Evolutionary conservation across 2,888 invertebrate genomes (phyloP).

Genomic region (Acanthoscelides obtectus): DNA sequence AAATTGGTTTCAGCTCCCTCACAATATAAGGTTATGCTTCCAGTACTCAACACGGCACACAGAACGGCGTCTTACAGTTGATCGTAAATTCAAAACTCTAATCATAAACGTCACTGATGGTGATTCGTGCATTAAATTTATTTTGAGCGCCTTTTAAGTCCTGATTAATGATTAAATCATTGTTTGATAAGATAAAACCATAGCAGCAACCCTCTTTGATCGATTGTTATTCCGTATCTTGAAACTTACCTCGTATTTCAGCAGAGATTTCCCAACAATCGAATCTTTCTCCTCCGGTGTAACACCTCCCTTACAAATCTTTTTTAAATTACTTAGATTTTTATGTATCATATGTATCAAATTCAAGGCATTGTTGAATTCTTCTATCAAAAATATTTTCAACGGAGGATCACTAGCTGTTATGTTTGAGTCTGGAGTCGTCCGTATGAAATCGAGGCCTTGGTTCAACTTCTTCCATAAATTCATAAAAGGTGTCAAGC

Average conservation of each 20-base stretch:
- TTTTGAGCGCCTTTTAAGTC: too few species aligned
- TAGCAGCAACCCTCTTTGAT: neutral
- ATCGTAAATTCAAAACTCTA: too few species aligned
- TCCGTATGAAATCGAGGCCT: slow-evolving; percentile 45
- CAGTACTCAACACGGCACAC: too few species aligned
- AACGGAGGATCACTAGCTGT: slow-evolving; percentile 46
- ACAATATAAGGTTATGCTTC: too few species aligned
- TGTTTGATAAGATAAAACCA: too few species aligned
- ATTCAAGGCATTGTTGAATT: slow-evolving; percentile 55
- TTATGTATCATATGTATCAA: slow-evolving; percentile 60
- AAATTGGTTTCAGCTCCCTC: too few species aligned
- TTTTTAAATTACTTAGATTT: slow-evolving; percentile 56
- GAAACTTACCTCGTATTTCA: slow-evolving; percentile 52
- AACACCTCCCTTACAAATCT: slow-evolving; percentile 56
- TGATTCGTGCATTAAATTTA: too few species aligned
- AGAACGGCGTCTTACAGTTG: too few species aligned
- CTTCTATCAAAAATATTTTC: slow-evolving; percentile 58
- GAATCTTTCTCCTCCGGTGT: slow-evolving; percentile 44
- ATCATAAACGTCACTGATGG: too few species aligned
- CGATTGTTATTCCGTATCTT: neutral
- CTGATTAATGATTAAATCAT: too few species aligned
- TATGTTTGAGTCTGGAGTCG: slow-evolving; percentile 20
- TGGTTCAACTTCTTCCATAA: slow-evolving; percentile 80
- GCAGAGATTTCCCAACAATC: slow-evolving; percentile 40
- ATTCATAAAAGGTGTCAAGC: slow-evolving; percentile 65